Conservation (phyloP, 2,888 invertebrate species). For the Amblyjoppa fuscipennis region DNA sequence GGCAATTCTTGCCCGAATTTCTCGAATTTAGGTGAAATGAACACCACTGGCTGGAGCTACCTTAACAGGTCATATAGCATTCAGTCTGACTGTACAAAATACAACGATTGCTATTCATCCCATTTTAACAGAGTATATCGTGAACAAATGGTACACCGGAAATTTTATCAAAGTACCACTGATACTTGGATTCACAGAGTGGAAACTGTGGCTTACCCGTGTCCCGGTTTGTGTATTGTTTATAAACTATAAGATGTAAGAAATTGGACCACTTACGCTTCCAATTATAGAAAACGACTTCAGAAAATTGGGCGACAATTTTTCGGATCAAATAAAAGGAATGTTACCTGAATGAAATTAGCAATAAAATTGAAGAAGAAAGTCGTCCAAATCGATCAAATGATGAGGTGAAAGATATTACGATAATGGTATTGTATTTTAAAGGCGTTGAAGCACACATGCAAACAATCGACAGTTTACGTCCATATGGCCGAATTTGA, state of each 20-base stretch:
- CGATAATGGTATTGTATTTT: background rate
- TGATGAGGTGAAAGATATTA: background rate
- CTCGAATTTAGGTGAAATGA: too few species aligned
- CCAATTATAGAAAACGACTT: too few species aligned
- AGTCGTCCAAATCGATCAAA: background rate
- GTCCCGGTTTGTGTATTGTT: background rate
- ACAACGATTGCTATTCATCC: background rate
- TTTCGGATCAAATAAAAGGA: too few species aligned
- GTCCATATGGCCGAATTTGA: background rate
- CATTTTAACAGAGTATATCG: background rate
- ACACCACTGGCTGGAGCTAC: background rate
- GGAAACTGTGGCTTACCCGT: background rate
- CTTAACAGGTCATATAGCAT: background rate
- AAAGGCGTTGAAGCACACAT: background rate
- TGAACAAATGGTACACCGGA: background rate
- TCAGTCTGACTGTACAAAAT: background rate
- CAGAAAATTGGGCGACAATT: too few species aligned
- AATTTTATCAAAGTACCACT: background rate
- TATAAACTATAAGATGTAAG: too few species aligned
- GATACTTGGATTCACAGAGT: background rate
- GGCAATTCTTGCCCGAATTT: too few species aligned
- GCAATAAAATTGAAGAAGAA: background rate
- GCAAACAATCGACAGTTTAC: background rate
- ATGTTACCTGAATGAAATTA: background rate
- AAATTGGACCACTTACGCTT: too few species aligned